Conservation (phyloP, 2,888 invertebrate genomes). For the Adineta ricciae region DNA sequence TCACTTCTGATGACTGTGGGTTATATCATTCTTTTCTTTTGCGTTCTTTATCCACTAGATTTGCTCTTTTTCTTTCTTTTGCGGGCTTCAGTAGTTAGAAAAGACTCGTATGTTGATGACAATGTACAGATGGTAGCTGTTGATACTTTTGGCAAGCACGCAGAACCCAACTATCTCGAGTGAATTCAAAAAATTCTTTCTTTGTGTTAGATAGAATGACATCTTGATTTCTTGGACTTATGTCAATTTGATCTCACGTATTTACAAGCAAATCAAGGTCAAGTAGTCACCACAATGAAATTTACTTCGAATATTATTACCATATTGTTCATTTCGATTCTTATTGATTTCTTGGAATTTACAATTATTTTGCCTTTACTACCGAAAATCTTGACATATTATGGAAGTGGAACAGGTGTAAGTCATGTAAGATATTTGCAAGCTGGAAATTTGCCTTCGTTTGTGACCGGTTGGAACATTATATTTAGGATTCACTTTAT, state of each 20-base stretch:
- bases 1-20: not conserved
- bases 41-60: not conserved
- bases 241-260: not conserved
- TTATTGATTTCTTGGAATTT: constrained; percentile 88
- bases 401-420: constrained; percentile 50
- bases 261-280: not conserved
- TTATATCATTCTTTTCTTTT: not conserved
- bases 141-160: not conserved
- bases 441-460: not conserved
- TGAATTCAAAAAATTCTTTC: not conserved
- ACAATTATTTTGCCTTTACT: constrained; percentile 89
- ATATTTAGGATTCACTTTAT: constrained; percentile 49
- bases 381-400: constrained; percentile 82
- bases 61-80: not conserved
- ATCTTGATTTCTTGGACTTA: not conserved
- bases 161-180: not conserved
- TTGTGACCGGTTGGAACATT: too few relatives aligned
- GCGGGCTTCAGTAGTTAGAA: too few relatives aligned
- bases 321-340: constrained; percentile 71
- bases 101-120: not conserved
- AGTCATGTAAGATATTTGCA: not conserved
- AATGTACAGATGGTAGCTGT: not conserved
- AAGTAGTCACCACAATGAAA: not conserved
- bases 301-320: not conserved
- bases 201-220: not conserved